phyloP scores from a whole-genome alignment of 2,888 invertebrate genomes.

The Megamerina dolium region DNA sequence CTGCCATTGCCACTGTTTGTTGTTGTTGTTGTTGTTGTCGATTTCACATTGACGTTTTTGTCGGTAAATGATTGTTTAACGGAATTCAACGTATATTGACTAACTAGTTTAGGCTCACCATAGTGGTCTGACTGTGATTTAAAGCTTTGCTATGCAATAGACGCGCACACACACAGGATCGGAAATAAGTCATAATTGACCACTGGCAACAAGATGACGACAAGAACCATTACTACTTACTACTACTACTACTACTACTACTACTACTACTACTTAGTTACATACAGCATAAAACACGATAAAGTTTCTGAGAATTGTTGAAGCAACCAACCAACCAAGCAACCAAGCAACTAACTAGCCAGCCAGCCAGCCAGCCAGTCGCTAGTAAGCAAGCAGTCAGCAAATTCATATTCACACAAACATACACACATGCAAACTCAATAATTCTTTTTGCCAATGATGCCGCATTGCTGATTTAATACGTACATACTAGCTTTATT shows the following conservation, averaged over 20 bases:
- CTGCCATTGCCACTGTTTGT: background rate
- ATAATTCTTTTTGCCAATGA: too few species aligned
- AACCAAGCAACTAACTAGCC: background rate
- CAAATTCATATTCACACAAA: background rate
- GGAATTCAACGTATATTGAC: too few species aligned
- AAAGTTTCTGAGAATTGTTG: conserved; percentile 14
- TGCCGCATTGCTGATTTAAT: too few species aligned
- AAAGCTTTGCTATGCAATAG: too few species aligned
- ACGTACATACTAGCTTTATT: too few species aligned
- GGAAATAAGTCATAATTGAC: conserved; percentile 30
- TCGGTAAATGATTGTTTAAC: background rate
- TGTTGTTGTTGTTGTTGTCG: background rate
- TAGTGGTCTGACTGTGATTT: too few species aligned
- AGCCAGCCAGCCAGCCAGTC: background rate
- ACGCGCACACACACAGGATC: too few species aligned
- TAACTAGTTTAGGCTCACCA: too few species aligned
- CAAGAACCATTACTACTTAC: background rate
- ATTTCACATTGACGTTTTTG: background rate
- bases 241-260: too few species aligned
- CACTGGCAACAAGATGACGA: conserved; percentile 22
- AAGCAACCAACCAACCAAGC: conserved; percentile 3
- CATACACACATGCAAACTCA: background rate
- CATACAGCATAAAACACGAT: conserved; percentile 7
- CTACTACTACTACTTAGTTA: background rate
- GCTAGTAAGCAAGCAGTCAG: conserved; percentile 8